phyloP scores from a whole-genome alignment of 2,797 vertebrate species.

The Spinus pinus region DNA sequence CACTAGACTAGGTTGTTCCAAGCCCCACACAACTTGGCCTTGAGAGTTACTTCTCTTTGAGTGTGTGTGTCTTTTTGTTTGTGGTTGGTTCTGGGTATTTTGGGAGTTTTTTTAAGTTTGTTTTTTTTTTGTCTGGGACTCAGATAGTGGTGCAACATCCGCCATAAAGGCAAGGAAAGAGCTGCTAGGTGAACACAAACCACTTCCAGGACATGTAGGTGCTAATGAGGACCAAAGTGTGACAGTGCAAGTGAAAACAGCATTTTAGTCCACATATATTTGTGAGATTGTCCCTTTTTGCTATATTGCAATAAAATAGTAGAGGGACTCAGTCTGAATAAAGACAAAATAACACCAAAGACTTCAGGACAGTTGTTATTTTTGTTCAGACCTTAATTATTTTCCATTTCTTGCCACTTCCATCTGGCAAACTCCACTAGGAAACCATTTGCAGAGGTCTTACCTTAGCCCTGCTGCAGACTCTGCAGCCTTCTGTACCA shows the following conservation, averaged over 20 bases:
- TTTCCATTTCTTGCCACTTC: neutral
- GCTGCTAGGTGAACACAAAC: neutral
- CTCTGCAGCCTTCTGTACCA: neutral
- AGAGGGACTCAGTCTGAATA: neutral
- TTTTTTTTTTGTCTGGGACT: neutral
- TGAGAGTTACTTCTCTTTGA: neutral
- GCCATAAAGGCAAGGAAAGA: neutral
- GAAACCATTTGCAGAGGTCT: neutral
- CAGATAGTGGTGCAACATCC: neutral
- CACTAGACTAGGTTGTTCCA: neutral
- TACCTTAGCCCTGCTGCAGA: neutral
- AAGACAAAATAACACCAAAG: neutral
- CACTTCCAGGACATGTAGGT: neutral
- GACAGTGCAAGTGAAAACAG: neutral
- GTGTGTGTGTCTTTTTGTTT: neutral
- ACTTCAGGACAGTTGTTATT: neutral
- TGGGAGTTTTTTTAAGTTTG: neutral
- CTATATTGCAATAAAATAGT: neutral
- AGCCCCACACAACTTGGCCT: neutral
- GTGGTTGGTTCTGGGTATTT: neutral
- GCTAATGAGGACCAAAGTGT: neutral
- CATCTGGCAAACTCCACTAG: neutral
- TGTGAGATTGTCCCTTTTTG: neutral
- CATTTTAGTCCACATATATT: neutral
- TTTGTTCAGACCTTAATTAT: conserved; percentile 3